Evolutionary conservation across 2,888 invertebrate species (phyloP).

Genomic region (Podotricha telesiphe): DNA sequence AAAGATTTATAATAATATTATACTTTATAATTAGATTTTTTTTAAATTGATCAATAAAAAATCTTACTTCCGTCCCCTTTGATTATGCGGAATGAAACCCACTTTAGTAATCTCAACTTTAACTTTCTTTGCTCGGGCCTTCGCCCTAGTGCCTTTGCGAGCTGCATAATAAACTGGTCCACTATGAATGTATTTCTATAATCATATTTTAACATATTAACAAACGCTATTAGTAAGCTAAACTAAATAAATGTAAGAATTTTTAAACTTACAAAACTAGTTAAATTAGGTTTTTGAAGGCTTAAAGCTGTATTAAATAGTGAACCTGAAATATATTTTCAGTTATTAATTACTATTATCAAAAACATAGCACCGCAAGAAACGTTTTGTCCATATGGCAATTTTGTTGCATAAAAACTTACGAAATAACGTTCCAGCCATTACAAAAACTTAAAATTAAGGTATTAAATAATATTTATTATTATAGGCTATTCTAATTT

Average conservation of each 20-base stretch:
- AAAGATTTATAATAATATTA: too few species aligned
- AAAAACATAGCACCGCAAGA: background rate
- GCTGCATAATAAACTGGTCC: conserved; percentile 88
- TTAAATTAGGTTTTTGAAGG: conserved; percentile 58
- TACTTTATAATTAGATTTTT: background rate
- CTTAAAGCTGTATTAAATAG: conserved; percentile 59
- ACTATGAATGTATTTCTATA: conserved; percentile 81
- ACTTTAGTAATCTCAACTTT: conserved; percentile 90
- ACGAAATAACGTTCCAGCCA: conserved; percentile 73
- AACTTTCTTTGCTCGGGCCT: conserved; percentile 89
- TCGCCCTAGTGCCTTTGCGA: conserved; percentile 92
- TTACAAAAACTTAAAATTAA: conserved; percentile 32
- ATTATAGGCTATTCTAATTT: too few species aligned
- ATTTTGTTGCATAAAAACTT: conserved; percentile 47
- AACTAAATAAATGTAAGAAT: conserved; percentile 13
- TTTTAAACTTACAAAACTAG: conserved; percentile 60
- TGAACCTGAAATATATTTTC: conserved; percentile 62
- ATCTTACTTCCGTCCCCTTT: conserved; percentile 78
- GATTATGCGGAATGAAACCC: conserved; percentile 89
- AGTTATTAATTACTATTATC: conserved; percentile 11
- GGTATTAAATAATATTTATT: conserved; percentile 25
- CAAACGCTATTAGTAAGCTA: background rate
- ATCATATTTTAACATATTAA: conserved; percentile 36
- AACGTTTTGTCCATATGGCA: background rate
- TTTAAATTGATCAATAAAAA: conserved; percentile 3